A percentile compares a stretch with the other conserved stretches of the same genome.
Evolutionary conservation across 1,140 invertebrate genomes (phyloP).

Genomic region (Cryptotermes secundus): DNA sequence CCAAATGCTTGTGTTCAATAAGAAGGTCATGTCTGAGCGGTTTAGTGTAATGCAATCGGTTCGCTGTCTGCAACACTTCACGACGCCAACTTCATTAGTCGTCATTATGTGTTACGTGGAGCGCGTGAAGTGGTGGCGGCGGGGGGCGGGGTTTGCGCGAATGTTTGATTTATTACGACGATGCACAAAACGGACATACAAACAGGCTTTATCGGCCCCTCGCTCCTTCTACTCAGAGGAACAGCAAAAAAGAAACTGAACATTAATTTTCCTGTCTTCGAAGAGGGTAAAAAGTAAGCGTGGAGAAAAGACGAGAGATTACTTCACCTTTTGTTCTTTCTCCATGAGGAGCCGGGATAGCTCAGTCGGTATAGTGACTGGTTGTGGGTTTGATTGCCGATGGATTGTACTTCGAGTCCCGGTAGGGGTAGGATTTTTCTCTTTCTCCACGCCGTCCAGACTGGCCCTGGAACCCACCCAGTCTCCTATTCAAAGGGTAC

Average conservation of each 20-base stretch:
- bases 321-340: background rate
- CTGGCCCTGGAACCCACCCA: too few species aligned
- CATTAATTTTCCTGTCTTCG: slow-evolving; percentile 16
- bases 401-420: too few species aligned
- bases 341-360: background rate
- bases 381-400: too few species aligned
- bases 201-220: slow-evolving; percentile 6
- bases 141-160: background rate
- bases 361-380: too few species aligned
- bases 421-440: too few species aligned
- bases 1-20: background rate
- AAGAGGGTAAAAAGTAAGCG: background rate
- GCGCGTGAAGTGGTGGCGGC: background rate
- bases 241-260: slow-evolving; percentile 7
- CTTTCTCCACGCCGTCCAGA: too few species aligned
- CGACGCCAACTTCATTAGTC: background rate
- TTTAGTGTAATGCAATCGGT: background rate
- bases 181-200: slow-evolving; percentile 7
- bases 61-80: background rate
- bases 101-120: background rate
- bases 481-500: too few species aligned
- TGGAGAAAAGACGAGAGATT: background rate
- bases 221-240: background rate
- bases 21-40: background rate
- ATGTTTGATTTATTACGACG: slow-evolving; percentile 3